Evolutionary conservation across 1,140 invertebrate species (phyloP).

Genomic region (Psix sp.): DNA sequence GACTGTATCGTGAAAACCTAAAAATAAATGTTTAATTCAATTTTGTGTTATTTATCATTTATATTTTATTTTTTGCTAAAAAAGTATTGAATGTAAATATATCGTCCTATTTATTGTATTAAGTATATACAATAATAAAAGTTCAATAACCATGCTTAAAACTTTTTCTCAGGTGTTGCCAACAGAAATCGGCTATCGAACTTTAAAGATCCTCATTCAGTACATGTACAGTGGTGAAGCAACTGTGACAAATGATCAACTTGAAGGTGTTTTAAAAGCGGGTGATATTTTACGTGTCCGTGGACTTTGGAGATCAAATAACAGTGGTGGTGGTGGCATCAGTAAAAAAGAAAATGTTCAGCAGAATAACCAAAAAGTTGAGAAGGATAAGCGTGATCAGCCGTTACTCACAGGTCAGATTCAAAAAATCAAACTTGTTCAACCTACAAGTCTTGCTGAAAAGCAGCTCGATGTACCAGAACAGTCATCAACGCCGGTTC

Average conservation of each 20-base stretch:
- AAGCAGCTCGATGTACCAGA: slow-evolving; percentile 62
- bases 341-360: slow-evolving; percentile 78
- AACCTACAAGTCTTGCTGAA: slow-evolving; percentile 64
- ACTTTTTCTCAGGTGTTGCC: slow-evolving; percentile 82
- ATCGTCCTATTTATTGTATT: too few relatives aligned
- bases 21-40: too few relatives aligned
- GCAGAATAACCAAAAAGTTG: slow-evolving; percentile 71
- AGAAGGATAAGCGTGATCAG: slow-evolving; percentile 66
- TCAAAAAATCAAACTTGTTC: slow-evolving; percentile 74
- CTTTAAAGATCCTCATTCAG: slow-evolving; percentile 87
- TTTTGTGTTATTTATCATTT: too few relatives aligned
- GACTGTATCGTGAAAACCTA: too few relatives aligned
- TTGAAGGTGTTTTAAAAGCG: slow-evolving; percentile 86
- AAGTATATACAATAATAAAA: too few relatives aligned
- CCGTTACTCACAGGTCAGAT: slow-evolving; percentile 68
- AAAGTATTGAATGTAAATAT: too few relatives aligned
- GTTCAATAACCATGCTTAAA: too few relatives aligned
- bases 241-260: slow-evolving; percentile 88
- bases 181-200: slow-evolving; percentile 86
- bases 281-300: slow-evolving; percentile 87
- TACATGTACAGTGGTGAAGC: slow-evolving; percentile 92
- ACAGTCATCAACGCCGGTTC: slow-evolving; percentile 33
- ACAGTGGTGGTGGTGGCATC: slow-evolving; percentile 68
- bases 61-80: too few relatives aligned
- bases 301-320: slow-evolving; percentile 80